Base-by-base conservation (phyloP, 2,113 vertebrate species). In the Pseudorasbora parva region DNA sequence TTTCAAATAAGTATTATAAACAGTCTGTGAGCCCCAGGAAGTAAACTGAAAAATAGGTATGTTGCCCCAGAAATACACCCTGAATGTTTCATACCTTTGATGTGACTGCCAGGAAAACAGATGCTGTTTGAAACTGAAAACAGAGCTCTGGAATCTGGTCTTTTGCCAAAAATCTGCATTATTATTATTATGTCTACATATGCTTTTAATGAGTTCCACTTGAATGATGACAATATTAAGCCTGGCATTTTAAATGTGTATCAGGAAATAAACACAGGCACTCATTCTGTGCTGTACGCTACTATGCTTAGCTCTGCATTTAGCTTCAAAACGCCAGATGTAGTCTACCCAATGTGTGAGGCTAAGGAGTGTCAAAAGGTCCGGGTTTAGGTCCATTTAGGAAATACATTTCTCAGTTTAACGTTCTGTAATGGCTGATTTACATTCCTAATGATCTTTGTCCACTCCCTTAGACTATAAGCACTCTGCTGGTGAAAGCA, bases 401-500 rank as follows among this genome's bases (percentile, higher is more conserved):
- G 8, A 66, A 33, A 33, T 66, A 66, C 1, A 66, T 66, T 10
- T 30, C 27, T 66, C 7, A 33, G 27, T 64, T 33, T 64, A 30
- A 15, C 33, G 15, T 33, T 15, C 19, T 66, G 3, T 14, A 15
- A 23, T 59, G 56, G 4, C 56, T 78, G 79, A 84, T 79, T 71
- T 6, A 27, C 19, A 23, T 85, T 57, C 66, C 82, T 45, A 49
- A 43, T 87, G 43, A 60, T 82, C 21, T 80, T 86, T 68, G 25
- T 77, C 12, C 59, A 15, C 68, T 41, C 25, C 14, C 23, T 81
- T 87, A 97, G 97, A 92, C 92, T 17, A 86, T 95, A 78, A 96
- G 97, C 84, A 95, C 88, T 0, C 89, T 98, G 49, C 92, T 89
- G 30, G 88, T 89, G n/a, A 89, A 90, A 72, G 57, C 82, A 9